Base-by-base conservation (phyloP, 2,113 vertebrate genomes). In the Aspidoscelis tigris region DNA sequence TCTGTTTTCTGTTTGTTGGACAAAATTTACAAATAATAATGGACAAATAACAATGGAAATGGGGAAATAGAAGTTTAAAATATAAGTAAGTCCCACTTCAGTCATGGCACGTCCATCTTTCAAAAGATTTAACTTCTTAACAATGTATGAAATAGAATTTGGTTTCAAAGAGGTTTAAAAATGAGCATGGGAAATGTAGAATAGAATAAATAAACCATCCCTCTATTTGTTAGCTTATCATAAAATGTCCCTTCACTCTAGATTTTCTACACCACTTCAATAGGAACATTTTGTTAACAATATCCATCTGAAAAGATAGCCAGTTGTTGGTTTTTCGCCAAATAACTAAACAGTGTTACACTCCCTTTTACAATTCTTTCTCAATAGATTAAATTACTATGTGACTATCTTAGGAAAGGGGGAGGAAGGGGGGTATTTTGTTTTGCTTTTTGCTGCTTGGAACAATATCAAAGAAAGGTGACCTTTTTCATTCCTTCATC, bases 401-500 rank as follows among this genome's bases (percentile, higher is more conserved):
- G 22, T n/a, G 66, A 26, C 8, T 10, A 68, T n/a, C 80, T 70
- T 14, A 55, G 55, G 74, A 73, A 89, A 84, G 89, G 82, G 85
- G 86, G 41, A 18, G 58, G 58, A 2, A 2, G 58, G 58, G 58
- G 14, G 58, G 14, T 61, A 16, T 61, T 61, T 61, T 61, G 14
- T 16, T 61, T 18, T 61, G 12, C 58, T 91, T 93, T 93, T 89
- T 90, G 78, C 90, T 91, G 76, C 89, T 94, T 93, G 88, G 73
- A 88, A 93, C 70, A 80, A 88, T 92, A 80, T 86, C 92, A 93
- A 93, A 87, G 85, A 92, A 94, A 91, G 83, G 44, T 78, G 39
- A n/a, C 2, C 73, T 88, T 91, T 92, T 92, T 93, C 41, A 75
- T 90, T 89, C 70, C 84, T 88, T 74, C 81, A 71, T 93, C 53